A percentile compares a stretch with the other conserved stretches of the same genome.
Conservation (phyloP, 2,113 vertebrate species). For the Antechinus flavipes region DNA sequence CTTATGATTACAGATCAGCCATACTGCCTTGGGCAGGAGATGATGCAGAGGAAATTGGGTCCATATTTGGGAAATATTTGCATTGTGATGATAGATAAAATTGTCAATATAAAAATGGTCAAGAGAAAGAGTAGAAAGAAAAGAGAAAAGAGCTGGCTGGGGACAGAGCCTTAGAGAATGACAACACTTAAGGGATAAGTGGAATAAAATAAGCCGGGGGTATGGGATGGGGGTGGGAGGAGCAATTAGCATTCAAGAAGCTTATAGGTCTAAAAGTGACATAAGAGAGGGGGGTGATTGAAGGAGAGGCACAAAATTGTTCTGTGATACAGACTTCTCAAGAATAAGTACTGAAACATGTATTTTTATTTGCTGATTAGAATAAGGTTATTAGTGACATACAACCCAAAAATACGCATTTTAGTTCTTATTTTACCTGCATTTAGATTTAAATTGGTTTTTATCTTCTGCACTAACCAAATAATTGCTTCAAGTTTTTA, state of each 20-base stretch:
- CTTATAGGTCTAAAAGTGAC: not conserved
- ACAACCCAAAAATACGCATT: not conserved
- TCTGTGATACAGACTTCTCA: not conserved
- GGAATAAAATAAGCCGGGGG: not conserved
- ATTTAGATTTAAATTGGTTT: not conserved
- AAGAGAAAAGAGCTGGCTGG: not conserved
- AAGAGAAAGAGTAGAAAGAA: not conserved
- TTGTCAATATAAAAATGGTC: not conserved
- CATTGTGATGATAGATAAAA: not conserved
- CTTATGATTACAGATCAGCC: not conserved
- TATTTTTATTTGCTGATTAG: not conserved
- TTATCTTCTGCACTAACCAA: not conserved
- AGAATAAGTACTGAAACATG: not conserved
- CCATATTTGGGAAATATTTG: not conserved
- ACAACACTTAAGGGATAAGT: not conserved
- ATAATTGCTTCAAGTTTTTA: not conserved
- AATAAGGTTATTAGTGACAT: not conserved
- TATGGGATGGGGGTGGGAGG: too few relatives aligned
- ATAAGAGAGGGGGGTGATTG: not conserved
- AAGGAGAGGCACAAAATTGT: not conserved
- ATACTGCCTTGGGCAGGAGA: not conserved
- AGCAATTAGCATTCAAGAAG: not conserved
- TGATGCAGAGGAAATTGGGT: not conserved
- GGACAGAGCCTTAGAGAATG: not conserved
- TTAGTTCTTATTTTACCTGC: not conserved